A percentile compares a stretch with the other conserved stretches of the same genome.
Evolutionary conservation across 2,797 vertebrate genomes (phyloP).

Genomic region (Chaetophractus vellerosus): DNA sequence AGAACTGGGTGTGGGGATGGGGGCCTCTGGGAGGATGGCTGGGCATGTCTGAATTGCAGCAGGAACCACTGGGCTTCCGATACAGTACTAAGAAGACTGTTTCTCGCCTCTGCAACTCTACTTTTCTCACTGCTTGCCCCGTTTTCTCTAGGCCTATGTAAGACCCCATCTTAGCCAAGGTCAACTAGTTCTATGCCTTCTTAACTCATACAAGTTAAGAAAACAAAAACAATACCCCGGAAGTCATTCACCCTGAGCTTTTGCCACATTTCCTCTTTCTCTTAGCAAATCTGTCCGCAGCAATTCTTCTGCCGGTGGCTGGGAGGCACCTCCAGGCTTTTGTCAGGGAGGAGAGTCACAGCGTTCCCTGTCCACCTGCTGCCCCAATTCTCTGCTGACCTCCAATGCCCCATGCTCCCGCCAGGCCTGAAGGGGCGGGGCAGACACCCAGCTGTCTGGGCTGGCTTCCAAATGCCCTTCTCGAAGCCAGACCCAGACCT

Average conservation of each 20-base stretch:
- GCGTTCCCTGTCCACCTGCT: accelerated
- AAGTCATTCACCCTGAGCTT: conserved; percentile 84
- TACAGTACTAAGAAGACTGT: accelerated
- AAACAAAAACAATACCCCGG: conserved; percentile 79
- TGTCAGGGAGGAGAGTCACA: not conserved
- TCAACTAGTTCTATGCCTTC: not conserved
- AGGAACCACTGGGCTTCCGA: not conserved
- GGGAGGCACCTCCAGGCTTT: not conserved
- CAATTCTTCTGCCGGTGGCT: not conserved
- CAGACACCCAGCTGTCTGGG: not conserved
- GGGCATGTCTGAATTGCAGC: not conserved
- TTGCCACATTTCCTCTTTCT: conserved; percentile 89
- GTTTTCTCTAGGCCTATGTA: not conserved
- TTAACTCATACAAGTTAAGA: not conserved
- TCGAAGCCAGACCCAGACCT: not conserved
- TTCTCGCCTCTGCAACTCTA: accelerated
- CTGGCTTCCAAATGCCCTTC: not conserved
- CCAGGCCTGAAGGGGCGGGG: not conserved
- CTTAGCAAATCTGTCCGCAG: conserved; percentile 64
- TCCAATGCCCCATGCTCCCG: not conserved
- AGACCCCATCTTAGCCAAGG: not conserved
- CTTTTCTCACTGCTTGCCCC: not conserved
- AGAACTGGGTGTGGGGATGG: conserved; percentile 69
- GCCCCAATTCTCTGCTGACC: accelerated
- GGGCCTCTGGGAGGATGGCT: not conserved